Base-by-base conservation (phyloP, 2,797 vertebrate genomes). In the Gambelia wislizenii region DNA sequence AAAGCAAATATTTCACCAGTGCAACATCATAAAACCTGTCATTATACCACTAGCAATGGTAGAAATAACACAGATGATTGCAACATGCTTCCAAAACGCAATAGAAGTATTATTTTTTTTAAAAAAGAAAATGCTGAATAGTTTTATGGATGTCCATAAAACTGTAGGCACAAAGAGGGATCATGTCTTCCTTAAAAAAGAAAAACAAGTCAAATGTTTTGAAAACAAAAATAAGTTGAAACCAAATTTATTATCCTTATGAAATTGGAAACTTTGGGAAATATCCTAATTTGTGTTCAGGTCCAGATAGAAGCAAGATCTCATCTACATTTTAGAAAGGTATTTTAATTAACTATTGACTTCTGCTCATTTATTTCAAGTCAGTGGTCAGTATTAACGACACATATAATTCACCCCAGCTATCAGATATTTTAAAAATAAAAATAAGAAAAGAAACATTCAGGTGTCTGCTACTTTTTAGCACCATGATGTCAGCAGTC, bases 291-390 rank as follows among this genome's bases (percentile, higher is more conserved):
- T 94, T 94, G 88, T 59, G 92, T 95, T 96, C 92, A 54, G 2
- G 33, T 85, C 47, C 47, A 92, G 94, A 92, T 69, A 84, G 89
- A 89, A 89, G 83, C 95, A 94, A 86, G 36, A 83, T 72, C 78
- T 91, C 80, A 87, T 91, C 84, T 95, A 33, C 77, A 69, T 1
- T 93, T 90, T 89, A 64, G 89, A 94, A 59, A 78, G 72, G 77
- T 91, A 92, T 95, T 75, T 95, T 96, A 95, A 96, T 96, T 94
- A 95, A 92, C 91, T 96, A 89, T 90, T 93, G 94, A 94, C 94
- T 95, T 94, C 70, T 94, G 89, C 89, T 93, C 91, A 93, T 70
- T 96, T 95, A 95, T 93, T 96, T 94, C 94, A 93, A 91, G 91
- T 86, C 91, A 95, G 93, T 87, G 89, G 90, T 90, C 70, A 33